Percentiles rank a stretch among this genome's conserved stretches.
phyloP scores from a whole-genome alignment of 2,888 invertebrate genomes.

The Pardosa pseudoannulata region DNA sequence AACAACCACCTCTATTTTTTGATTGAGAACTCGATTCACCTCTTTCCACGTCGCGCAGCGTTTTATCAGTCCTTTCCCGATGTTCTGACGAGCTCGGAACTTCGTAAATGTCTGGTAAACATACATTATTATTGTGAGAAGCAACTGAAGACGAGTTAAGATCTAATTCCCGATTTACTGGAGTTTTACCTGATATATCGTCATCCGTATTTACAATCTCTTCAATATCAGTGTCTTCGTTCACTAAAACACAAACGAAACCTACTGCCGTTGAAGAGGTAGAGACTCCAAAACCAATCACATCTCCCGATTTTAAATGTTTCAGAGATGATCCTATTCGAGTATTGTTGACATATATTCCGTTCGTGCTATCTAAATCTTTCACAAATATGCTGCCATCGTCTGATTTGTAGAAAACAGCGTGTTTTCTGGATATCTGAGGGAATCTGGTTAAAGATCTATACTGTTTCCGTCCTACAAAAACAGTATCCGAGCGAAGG shows the following conservation, averaged over 20 bases:
- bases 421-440: constrained; percentile 50
- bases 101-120: too few species aligned
- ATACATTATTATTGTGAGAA: too few species aligned
- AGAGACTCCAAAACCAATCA: constrained; percentile 33
- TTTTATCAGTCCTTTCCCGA: too few species aligned
- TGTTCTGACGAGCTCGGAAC: too few species aligned
- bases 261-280: not conserved
- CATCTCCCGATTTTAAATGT: constrained; percentile 11
- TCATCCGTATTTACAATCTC: too few species aligned
- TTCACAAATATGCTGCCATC: constrained; percentile 26
- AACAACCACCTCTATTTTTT: too few species aligned
- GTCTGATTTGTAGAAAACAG: not conserved
- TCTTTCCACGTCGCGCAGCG: too few species aligned
- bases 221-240: too few species aligned
- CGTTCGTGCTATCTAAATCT: constrained; percentile 52
- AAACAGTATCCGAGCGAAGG: constrained; percentile 18
- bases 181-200: too few species aligned
- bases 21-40: too few species aligned
- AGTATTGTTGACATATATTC: constrained; percentile 36
- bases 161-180: too few species aligned
- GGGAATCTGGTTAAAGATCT: not conserved
- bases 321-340: constrained; percentile 12
- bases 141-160: too few species aligned
- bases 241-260: constrained; percentile 11
- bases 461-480: constrained; percentile 19